A percentile compares a stretch with the other conserved stretches of the same genome.
These are phyloP conservation scores for Tamandua tetradactyla DNA, from an alignment of 2,797 vertebrate genomes.

Conservation along the genomic window DNA sequence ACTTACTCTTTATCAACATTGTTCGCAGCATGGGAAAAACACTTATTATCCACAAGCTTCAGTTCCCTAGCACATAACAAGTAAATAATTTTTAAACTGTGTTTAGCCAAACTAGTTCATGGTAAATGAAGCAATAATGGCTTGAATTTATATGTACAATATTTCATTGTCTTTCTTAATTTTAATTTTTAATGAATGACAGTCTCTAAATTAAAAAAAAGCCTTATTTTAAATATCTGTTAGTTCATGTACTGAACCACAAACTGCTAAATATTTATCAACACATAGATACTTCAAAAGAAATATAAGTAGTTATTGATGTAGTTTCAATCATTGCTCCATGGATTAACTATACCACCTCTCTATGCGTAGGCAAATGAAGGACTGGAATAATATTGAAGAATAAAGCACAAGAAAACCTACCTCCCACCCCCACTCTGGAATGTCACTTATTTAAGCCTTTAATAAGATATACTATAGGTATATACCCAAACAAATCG, in stretches of 20 bases:
- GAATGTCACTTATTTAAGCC: not conserved
- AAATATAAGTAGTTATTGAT: conserved; percentile 68
- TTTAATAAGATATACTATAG: not conserved
- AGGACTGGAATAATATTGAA: conserved; percentile 17
- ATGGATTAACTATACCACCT: conserved; percentile 39
- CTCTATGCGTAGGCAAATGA: conserved; percentile 16
- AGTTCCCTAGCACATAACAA: not conserved
- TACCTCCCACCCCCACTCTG: not conserved
- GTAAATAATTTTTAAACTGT: conserved; percentile 66
- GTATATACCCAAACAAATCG: too few species aligned
- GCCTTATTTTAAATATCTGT: conserved; percentile 62
- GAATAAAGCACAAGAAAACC: conserved; percentile 7
- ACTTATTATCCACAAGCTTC: conserved; percentile 27
- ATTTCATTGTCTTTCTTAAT: conserved; percentile 54
- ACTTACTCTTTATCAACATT: conserved; percentile 46
- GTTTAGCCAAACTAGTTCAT: conserved; percentile 53
- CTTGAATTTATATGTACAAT: conserved; percentile 56
- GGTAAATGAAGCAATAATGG: conserved; percentile 68
- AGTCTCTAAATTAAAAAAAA: conserved; percentile 14
- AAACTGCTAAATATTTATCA: conserved; percentile 79
- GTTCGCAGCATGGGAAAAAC: not conserved
- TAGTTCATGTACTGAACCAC: conserved; percentile 53
- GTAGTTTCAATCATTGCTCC: conserved; percentile 41
- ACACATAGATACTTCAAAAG: conserved; percentile 78
- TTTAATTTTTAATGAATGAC: conserved; percentile 7